Base-by-base conservation (phyloP, 2,797 vertebrate species). In the Myotis pilosus region DNA sequence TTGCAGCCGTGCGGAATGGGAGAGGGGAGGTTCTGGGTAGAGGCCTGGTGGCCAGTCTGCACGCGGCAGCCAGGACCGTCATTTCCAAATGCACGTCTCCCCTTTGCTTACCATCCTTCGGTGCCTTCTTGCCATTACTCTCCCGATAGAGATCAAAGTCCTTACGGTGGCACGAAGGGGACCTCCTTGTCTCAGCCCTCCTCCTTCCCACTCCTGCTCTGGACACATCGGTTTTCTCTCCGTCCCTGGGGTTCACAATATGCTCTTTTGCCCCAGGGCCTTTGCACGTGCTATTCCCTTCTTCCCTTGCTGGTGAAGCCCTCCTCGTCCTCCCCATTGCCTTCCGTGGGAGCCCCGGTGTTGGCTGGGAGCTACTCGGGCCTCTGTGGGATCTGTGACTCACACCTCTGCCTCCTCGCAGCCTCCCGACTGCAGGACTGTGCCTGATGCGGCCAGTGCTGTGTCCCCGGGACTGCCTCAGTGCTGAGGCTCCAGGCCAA, bases 1-100 rank as follows among this genome's bases (percentile, higher is more conserved):
- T 66, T 2, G 11, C 2, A 23, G 47, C 47, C 1, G 1, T 25
- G 25, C 6, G 5, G 7, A 7, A 12, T 0, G 15, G 3, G 1
- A 20, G 25, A 20, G 5, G 66, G 20, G 38, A 33, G 8, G 60
- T 11, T 55, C 13, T 19, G 38, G 11, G 11, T 0, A 17, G 10
- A 47, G 68, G 8, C 66, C 64, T 22, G 16, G 5, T 16, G 20
- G 69, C 28, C 15, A 11, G 41, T 36, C 20, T 44, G 62, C 15
- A 8, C 30, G 0, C 0, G 15, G 38, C n/a, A 47, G 25, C 36
- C 69, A 25, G 71, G 49, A 23, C 1, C 22, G 1, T 16, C 15
- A 17, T 25, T 87, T 69, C 36, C 38, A 76, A 47, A 30, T 1
- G 22, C 8, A 49, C 16, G 53, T 23, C 12, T 17, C 23, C n/a